Base-by-base conservation (phyloP, 92 coral and sea anemone genomes). In the Epizoanthus illoricatus region DNA sequence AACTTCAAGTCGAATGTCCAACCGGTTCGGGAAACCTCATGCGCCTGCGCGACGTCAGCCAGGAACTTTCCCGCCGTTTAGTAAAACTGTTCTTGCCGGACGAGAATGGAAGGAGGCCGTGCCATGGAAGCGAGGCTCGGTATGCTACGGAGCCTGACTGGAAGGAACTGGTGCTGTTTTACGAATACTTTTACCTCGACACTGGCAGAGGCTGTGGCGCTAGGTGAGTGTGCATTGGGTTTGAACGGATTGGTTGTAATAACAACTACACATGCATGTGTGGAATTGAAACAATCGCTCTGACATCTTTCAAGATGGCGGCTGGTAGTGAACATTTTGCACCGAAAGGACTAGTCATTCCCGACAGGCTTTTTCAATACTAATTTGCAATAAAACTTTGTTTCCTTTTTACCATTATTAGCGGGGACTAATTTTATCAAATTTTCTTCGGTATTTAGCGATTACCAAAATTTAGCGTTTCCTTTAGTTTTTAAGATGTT, bases 161-260 rank as follows among this genome's bases (percentile, higher is more conserved):
- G 99, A 90, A 87, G 83, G 88, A 96, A 79, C 89, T 96, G 62
- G 92, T 96, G 88, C 88, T 96, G 93, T 96, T 96, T 84, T 96
- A 96, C 90, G 99, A 96, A 87, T 96, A 93, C 81, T 96, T 96
- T 57, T 92, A 96, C 81, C 93, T 94, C 36, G 99, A 96, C 52
- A 93, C 96, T 10, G 99, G 99, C 65, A 82, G 99, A 24, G 99
- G 99, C 18, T 96, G 98, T 47, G 99, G 99, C 23, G 99, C 99
- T 6, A 96, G 99, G 98, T 91, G 80, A 69, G 92, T n/a, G 40
- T 12, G 42, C 39, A 10, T 15, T 10, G 52, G 12, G 45, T 4
- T 7, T 12, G 61, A 18, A 8, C 0, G 62, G 62, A n/a, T 5
- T 16, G 62, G 62, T 28, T 28, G 36, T 28, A 28, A 28, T 28